A percentile compares a stretch with the other conserved stretches of the same genome.
phyloP scores from a whole-genome alignment of 2,797 vertebrate genomes.

The Gymnoscopelus braueri region DNA sequence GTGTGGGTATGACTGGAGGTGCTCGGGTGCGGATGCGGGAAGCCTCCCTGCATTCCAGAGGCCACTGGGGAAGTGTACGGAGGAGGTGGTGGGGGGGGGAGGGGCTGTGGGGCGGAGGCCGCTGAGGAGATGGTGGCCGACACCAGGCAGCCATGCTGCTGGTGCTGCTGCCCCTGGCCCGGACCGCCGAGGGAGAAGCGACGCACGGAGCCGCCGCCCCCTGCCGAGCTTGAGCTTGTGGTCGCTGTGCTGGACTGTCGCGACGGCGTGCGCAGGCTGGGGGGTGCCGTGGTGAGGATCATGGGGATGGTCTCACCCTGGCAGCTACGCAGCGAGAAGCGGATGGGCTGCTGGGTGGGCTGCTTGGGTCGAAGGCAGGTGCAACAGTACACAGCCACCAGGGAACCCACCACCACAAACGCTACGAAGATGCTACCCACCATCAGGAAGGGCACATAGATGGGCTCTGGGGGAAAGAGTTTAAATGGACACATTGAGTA shows the following conservation, averaged over 20 bases:
- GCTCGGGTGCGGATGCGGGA: constrained; percentile 63
- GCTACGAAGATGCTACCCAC: constrained; percentile 97
- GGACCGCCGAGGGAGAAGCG: constrained; percentile 87
- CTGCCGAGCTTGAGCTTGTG: constrained; percentile 91
- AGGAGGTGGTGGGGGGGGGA: constrained; percentile 81
- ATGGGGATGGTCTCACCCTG: constrained; percentile 98
- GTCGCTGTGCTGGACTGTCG: constrained; percentile 95
- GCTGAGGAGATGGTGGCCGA: constrained; percentile 81
- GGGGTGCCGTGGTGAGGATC: constrained; percentile 89
- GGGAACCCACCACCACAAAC: constrained; percentile 94
- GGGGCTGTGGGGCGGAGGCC: constrained; percentile 76
- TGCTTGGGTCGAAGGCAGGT: constrained; percentile 96
- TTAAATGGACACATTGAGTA: neutral
- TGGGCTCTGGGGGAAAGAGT: constrained; percentile 83
- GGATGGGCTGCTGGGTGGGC: constrained; percentile 89
- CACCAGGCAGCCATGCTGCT: constrained; percentile 81
- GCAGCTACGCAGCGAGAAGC: constrained; percentile 92
- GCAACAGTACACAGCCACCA: constrained; percentile 96
- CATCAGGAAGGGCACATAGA: constrained; percentile 97
- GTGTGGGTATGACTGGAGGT: constrained; percentile 39
- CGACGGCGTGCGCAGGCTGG: constrained; percentile 88
- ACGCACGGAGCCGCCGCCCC: constrained; percentile 86
- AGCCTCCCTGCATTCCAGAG: constrained; percentile 71
- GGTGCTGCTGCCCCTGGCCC: constrained; percentile 53
- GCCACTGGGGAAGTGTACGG: constrained; percentile 80